These are phyloP conservation scores for Elegia similella DNA, from an alignment of 2,888 invertebrate genomes.

Conservation along the genomic window DNA sequence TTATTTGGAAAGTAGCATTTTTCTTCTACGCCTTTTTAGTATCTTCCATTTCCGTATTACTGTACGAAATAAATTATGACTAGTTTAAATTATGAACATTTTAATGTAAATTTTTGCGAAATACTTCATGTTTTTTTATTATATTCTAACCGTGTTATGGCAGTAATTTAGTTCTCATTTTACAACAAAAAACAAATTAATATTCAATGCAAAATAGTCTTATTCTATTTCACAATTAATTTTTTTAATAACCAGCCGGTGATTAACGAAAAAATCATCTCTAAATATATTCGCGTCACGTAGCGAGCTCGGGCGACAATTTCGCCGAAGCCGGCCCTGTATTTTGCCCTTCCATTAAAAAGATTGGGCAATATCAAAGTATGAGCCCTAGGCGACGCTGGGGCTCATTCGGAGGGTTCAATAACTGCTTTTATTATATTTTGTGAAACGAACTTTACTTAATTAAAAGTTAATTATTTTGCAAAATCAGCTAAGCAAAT, in stretches of 20 bases:
- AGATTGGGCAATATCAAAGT: constrained; percentile 39
- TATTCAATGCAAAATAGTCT: neutral
- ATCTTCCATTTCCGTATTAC: too few species aligned
- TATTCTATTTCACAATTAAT: neutral
- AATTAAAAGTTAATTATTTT: neutral
- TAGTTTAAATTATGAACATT: too few species aligned
- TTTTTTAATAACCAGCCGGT: neutral
- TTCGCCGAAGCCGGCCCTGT: constrained; percentile 18
- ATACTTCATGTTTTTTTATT: too few species aligned
- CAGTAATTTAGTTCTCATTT: too few species aligned
- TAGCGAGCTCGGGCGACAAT: constrained; percentile 7
- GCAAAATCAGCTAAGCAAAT: neutral
- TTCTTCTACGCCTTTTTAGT: too few species aligned
- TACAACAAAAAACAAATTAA: too few species aligned
- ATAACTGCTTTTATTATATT: neutral
- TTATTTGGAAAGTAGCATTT: too few species aligned
- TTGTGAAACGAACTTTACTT: neutral
- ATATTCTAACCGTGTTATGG: too few species aligned
- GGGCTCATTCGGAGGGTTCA: constrained; percentile 8
- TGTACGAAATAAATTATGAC: too few species aligned
- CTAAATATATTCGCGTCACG: constrained; percentile 1
- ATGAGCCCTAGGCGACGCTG: constrained; percentile 28
- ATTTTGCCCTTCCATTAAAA: constrained; percentile 41
- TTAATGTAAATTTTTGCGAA: too few species aligned
- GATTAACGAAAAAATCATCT: neutral